These are phyloP conservation scores for Scleropages formosus DNA, from an alignment of 2,797 vertebrate genomes.

Conservation along the genomic window DNA sequence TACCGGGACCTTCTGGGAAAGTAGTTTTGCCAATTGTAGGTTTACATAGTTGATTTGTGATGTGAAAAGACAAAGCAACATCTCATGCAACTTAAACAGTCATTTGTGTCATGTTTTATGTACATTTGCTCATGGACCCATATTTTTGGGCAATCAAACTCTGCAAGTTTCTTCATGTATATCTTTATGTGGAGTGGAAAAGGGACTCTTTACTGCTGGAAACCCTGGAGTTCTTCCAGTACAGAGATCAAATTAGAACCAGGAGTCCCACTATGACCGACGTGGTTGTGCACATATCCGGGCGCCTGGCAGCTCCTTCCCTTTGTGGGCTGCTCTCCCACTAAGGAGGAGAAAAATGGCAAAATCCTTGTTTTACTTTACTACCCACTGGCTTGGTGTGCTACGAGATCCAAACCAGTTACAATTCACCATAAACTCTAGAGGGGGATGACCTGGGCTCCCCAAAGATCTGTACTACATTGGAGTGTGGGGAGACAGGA, in stretches of 20 bases:
- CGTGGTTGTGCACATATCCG: neutral
- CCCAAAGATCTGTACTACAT: neutral
- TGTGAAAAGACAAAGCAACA: too few relatives aligned
- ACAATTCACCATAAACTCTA: neutral
- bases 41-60: too few relatives aligned
- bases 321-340: neutral
- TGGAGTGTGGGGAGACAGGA: neutral
- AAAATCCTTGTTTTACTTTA: too few relatives aligned
- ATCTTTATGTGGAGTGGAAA: conserved; percentile 41
- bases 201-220: conserved; percentile 49
- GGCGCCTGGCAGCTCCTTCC: neutral
- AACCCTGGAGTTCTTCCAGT: conserved; percentile 50
- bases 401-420: neutral
- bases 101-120: too few relatives aligned
- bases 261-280: conserved; percentile 10
- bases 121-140: too few relatives aligned
- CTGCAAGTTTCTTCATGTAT: conserved; percentile 37
- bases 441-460: neutral
- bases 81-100: too few relatives aligned
- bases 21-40: too few relatives aligned
- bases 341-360: neutral
- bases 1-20: too few relatives aligned
- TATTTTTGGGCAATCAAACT: neutral
- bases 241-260: conserved; percentile 33
- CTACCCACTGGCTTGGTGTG: neutral